Percentiles rank a stretch among this genome's conserved stretches.
Evolutionary conservation across 2,113 vertebrate genomes (phyloP).

Genomic region (Paralichthys olivaceus): DNA sequence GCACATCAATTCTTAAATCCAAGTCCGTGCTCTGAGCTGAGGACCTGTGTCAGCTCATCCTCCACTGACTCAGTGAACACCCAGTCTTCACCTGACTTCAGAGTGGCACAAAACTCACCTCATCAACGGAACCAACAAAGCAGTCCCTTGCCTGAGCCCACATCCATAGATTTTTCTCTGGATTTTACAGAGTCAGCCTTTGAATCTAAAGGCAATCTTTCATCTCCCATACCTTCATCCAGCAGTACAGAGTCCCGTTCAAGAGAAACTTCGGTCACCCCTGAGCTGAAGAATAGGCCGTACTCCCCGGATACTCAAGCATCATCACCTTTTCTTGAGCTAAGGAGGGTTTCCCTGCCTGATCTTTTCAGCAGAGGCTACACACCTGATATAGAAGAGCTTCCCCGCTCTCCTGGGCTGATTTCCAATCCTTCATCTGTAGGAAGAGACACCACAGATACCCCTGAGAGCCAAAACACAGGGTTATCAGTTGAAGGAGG

Average conservation of each 20-base stretch:
- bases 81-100: conserved; percentile 20
- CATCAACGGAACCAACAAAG: conserved; percentile 37
- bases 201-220: conserved; percentile 39
- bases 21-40: conserved; percentile 54
- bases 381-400: conserved; percentile 62
- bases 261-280: conserved; percentile 31
- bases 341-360: conserved; percentile 68
- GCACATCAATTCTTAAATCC: conserved; percentile 45
- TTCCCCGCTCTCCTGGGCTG: conserved; percentile 38
- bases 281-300: conserved; percentile 44
- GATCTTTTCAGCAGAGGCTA: conserved; percentile 75
- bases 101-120: conserved; percentile 19
- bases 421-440: conserved; percentile 24
- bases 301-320: conserved; percentile 39
- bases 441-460: conserved; percentile 21
- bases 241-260: conserved; percentile 39
- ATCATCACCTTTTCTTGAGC: conserved; percentile 63
- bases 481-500: conserved; percentile 32
- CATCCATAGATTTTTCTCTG: conserved; percentile 8
- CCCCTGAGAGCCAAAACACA: conserved; percentile 39
- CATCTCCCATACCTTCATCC: conserved; percentile 40
- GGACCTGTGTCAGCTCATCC: conserved; percentile 34
- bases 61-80: conserved; percentile 42
- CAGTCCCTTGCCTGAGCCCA: conserved; percentile 40
- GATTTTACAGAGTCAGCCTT: conserved; percentile 42